A percentile compares a stretch with the other conserved stretches of the same genome.
Conservation (phyloP, 2,797 vertebrate genomes). For the Xenops minutus region DNA sequence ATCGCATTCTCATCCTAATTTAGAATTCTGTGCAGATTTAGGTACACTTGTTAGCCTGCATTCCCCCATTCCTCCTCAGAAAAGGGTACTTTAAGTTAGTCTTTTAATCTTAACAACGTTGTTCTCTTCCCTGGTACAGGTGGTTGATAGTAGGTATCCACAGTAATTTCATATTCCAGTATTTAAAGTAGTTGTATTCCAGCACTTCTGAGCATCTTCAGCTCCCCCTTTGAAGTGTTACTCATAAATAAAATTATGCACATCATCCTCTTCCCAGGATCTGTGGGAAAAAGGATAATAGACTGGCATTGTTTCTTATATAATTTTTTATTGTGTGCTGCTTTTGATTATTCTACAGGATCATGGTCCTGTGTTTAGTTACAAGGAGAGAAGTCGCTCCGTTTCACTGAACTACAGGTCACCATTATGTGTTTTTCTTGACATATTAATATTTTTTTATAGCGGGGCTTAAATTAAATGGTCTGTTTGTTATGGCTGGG, state of each 20-base stretch:
- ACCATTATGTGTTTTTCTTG: background rate
- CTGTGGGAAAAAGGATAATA: background rate
- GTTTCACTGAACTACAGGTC: background rate
- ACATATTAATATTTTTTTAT: background rate
- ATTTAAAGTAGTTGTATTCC: background rate
- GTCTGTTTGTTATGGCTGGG: background rate
- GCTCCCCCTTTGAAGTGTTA: constrained; percentile 21
- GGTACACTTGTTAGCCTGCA: background rate
- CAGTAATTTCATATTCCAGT: background rate
- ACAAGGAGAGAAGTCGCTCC: background rate
- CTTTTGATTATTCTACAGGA: background rate
- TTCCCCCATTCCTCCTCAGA: background rate
- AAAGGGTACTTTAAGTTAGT: background rate
- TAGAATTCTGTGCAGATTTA: background rate
- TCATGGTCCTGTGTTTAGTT: background rate
- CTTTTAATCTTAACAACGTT: background rate
- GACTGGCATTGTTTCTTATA: background rate
- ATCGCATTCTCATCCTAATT: background rate
- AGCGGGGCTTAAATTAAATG: background rate
- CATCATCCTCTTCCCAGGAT: background rate
- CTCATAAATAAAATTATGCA: constrained; percentile 10
- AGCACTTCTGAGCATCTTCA: background rate
- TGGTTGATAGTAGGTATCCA: background rate
- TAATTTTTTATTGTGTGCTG: background rate
- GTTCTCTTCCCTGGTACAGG: background rate